Conservation (phyloP, 1,140 invertebrate species). For the Bombus consobrinus region DNA sequence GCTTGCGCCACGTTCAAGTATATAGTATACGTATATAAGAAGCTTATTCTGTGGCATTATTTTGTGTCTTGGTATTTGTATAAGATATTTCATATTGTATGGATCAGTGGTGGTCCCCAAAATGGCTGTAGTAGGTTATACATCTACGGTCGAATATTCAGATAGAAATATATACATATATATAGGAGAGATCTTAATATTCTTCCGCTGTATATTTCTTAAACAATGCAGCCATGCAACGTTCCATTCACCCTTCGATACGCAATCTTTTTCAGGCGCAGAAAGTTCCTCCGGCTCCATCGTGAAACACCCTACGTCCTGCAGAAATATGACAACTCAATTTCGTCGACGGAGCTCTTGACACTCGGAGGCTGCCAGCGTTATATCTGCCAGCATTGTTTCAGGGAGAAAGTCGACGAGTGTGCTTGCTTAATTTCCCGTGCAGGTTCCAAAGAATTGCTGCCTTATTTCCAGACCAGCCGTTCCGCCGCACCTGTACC, state of each 20-base stretch:
- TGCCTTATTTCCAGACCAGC: slow-evolving; percentile 12
- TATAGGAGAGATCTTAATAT: background rate
- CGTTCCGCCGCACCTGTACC: slow-evolving; percentile 34
- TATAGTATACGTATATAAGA: no score
- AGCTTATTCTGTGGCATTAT: background rate
- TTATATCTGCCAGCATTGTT: slow-evolving; percentile 9
- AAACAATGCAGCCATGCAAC: no score
- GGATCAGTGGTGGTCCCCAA: background rate
- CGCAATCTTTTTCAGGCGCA: background rate
- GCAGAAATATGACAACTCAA: slow-evolving; percentile 14
- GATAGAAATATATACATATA: no score
- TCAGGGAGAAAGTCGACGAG: background rate
- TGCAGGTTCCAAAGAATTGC: background rate
- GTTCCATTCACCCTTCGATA: background rate
- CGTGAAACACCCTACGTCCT: no score
- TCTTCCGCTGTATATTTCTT: no score
- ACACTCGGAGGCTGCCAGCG: background rate
- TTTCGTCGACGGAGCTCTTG: background rate
- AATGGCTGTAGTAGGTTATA: background rate
- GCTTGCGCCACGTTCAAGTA: background rate
- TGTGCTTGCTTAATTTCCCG: slow-evolving; percentile 21
- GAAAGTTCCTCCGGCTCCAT: background rate
- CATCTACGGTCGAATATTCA: background rate
- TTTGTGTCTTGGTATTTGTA: background rate
- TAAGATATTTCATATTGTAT: no score